These are phyloP conservation scores for Melanostigma gelatinosum DNA, from an alignment of 2,113 vertebrate genomes.

Conservation along the genomic window DNA sequence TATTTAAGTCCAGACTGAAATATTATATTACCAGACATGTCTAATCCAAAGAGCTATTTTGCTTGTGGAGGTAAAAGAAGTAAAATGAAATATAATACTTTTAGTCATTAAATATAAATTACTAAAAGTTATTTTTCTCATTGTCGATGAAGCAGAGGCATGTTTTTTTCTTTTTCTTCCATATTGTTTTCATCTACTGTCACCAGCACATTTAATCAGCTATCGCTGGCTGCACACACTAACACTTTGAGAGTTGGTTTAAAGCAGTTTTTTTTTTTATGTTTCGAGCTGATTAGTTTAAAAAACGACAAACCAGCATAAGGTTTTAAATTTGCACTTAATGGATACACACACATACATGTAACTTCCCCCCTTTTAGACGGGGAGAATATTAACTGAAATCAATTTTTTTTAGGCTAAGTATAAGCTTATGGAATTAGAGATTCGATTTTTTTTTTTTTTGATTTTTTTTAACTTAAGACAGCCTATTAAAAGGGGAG, in stretches of 20 bases:
- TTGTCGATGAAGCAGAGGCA: background rate
- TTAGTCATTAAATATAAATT: no score
- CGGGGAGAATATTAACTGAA: no score
- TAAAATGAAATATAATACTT: background rate
- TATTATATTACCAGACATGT: background rate
- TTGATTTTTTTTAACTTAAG: background rate
- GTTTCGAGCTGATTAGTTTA: background rate
- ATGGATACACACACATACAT: background rate
- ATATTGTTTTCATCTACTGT: background rate
- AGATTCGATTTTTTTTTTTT: background rate
- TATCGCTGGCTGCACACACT: background rate
- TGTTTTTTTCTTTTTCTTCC: background rate
- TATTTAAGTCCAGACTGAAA: background rate
- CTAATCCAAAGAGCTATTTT: background rate
- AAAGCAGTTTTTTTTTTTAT: background rate
- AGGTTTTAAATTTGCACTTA: background rate
- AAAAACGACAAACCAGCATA: background rate
- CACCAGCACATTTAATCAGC: background rate
- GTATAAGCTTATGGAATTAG: background rate
- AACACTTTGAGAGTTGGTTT: background rate
- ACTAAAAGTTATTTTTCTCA: background rate
- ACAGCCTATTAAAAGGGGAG: background rate
- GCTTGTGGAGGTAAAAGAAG: background rate
- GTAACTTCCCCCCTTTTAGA: background rate
- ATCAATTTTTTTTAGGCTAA: background rate